phyloP scores from a whole-genome alignment of 2,797 vertebrate genomes.

The Rhadinocentrus ornatus region DNA sequence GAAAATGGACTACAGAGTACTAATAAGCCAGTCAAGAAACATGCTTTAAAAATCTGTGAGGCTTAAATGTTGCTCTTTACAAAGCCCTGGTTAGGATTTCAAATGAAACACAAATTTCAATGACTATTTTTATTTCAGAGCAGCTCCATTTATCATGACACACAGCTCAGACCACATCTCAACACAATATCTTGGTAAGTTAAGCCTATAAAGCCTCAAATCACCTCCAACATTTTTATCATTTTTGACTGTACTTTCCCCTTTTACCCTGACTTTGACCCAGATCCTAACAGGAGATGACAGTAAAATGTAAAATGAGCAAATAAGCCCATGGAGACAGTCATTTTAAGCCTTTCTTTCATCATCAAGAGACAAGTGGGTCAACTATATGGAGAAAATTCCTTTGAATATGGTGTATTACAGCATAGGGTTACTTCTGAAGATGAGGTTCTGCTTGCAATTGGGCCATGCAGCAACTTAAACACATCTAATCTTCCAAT shows the following conservation, averaged over 20 bases:
- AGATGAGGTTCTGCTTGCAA: background rate
- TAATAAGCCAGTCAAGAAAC: background rate
- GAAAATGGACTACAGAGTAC: slow-evolving; percentile 5
- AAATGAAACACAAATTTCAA: slow-evolving; percentile 20
- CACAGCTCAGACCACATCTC: slow-evolving; percentile 11
- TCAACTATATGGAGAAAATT: slow-evolving; percentile 15
- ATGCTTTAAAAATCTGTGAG: background rate
- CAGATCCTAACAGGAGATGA: slow-evolving; percentile 45
- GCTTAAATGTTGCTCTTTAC: background rate
- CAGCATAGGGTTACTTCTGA: background rate
- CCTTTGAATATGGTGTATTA: slow-evolving; percentile 12
- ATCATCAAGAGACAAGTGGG: slow-evolving; percentile 36
- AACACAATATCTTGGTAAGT: slow-evolving; percentile 7
- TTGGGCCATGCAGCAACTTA: slow-evolving; percentile 6
- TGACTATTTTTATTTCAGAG: slow-evolving; percentile 2
- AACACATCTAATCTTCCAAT: slow-evolving; percentile 20
- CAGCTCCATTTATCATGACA: background rate
- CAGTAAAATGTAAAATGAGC: slow-evolving; percentile 28
- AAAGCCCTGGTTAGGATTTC: background rate
- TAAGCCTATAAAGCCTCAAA: slow-evolving; percentile 29
- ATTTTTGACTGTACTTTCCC: slow-evolving; percentile 12
- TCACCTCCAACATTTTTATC: slow-evolving; percentile 17
- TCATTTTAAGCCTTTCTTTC: slow-evolving; percentile 34
- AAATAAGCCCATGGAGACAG: slow-evolving; percentile 17
- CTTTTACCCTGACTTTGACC: slow-evolving; percentile 52